Conservation (phyloP, 2,888 invertebrate genomes). For the Eristalis tenax region DNA sequence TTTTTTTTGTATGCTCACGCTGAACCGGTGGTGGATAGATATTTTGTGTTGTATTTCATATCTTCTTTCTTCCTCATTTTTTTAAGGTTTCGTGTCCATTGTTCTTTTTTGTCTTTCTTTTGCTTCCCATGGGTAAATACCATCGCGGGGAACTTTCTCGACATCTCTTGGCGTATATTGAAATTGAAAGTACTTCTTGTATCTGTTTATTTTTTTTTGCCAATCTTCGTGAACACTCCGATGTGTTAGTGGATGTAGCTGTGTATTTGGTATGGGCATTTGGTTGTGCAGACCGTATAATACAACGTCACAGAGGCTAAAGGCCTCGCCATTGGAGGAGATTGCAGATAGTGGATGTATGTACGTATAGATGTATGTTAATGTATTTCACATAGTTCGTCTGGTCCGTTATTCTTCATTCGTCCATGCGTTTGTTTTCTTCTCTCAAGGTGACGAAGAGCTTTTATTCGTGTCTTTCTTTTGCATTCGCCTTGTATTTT, state of each 20-base stretch:
- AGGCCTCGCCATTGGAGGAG: constrained; percentile 57
- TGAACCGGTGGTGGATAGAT: constrained; percentile 17
- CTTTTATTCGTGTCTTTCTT: constrained; percentile 31
- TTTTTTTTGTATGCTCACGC: constrained; percentile 40
- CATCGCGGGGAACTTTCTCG: constrained; percentile 69
- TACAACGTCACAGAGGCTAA: constrained; percentile 49
- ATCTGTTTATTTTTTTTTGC: constrained; percentile 42
- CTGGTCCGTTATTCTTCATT: constrained; percentile 52
- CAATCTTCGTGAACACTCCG: constrained; percentile 32
- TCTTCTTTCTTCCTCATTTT: constrained; percentile 61
- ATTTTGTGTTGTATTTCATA: constrained; percentile 38
- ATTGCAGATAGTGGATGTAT: constrained; percentile 27
- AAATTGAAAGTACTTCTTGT: constrained; percentile 68
- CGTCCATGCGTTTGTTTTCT: constrained; percentile 62
- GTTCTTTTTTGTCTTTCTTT: constrained; percentile 62
- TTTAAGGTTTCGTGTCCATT: constrained; percentile 61
- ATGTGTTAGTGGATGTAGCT: constrained; percentile 16
- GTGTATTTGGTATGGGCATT: neutral
- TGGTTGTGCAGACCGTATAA: constrained; percentile 7
- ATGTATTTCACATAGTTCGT: constrained; percentile 6
- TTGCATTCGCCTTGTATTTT: constrained; percentile 40
- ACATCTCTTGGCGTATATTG: constrained; percentile 59
- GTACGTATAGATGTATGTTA: neutral
- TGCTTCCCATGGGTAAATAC: constrained; percentile 68
- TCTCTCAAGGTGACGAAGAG: constrained; percentile 63